Percentiles rank a stretch among this genome's conserved stretches.
Conservation (phyloP, 2,113 vertebrate genomes). For the Podilymbus podiceps region DNA sequence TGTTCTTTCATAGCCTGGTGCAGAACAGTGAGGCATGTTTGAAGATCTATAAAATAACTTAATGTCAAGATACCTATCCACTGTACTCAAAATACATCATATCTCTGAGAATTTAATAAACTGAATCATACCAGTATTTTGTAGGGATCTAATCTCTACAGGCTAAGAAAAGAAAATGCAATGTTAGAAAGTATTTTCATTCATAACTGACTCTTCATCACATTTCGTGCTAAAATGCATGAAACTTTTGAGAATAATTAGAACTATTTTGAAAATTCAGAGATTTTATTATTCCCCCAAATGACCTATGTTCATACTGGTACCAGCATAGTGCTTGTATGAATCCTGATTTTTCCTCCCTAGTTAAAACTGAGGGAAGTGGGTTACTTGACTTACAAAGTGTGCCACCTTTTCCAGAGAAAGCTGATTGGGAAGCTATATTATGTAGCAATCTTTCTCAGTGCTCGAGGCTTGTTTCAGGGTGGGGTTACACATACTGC, state of each 20-base stretch:
- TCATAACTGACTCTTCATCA: background rate
- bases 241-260: background rate
- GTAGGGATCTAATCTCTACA: background rate
- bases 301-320: fast-evolving
- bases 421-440: background rate
- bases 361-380: background rate
- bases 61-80: background rate
- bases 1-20: background rate
- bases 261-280: background rate
- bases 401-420: background rate
- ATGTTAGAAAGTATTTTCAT: background rate
- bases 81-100: background rate
- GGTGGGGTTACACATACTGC: background rate
- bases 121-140: background rate
- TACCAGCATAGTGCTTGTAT: background rate
- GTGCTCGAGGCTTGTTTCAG: background rate
- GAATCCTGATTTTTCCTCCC: background rate
- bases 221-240: background rate
- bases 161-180: background rate
- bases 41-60: background rate
- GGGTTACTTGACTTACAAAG: background rate
- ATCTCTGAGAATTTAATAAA: background rate
- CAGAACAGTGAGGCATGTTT: background rate
- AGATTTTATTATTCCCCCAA: background rate
- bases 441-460: background rate